A percentile compares a stretch with the other conserved stretches of the same genome.
phyloP scores from a whole-genome alignment of 2,797 vertebrate species.

The Alcedo atthis region DNA sequence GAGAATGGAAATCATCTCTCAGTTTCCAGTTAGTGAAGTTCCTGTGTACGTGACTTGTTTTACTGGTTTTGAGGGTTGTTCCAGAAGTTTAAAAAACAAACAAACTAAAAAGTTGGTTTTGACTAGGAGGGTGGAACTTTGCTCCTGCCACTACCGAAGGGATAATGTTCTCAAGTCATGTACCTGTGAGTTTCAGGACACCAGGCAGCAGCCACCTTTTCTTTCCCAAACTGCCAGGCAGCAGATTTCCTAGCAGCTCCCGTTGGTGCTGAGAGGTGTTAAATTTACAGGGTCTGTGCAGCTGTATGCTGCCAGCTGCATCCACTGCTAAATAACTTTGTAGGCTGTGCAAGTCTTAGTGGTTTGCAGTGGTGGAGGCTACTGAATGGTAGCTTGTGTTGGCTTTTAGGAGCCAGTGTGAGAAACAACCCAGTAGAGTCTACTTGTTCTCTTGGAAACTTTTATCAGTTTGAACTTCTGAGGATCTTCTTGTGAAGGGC shows the following conservation, averaged over 20 bases:
- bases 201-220: background rate
- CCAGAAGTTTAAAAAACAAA: background rate
- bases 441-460: background rate
- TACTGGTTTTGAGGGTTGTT: background rate
- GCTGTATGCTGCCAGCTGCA: background rate
- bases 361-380: background rate
- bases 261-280: background rate
- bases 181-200: background rate
- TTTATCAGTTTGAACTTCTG: background rate
- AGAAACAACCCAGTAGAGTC: background rate
- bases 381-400: background rate
- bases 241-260: background rate
- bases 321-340: background rate
- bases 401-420: background rate
- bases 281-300: background rate
- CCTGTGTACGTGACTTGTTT: background rate
- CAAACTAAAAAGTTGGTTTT: background rate
- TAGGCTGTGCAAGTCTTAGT: background rate
- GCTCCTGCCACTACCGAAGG: background rate
- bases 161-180: background rate
- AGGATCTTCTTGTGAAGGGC: background rate
- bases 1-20: background rate
- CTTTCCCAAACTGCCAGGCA: background rate
- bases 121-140: background rate
- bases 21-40: background rate